Conservation (phyloP, 2,113 vertebrate species). For the Geococcyx californianus region DNA sequence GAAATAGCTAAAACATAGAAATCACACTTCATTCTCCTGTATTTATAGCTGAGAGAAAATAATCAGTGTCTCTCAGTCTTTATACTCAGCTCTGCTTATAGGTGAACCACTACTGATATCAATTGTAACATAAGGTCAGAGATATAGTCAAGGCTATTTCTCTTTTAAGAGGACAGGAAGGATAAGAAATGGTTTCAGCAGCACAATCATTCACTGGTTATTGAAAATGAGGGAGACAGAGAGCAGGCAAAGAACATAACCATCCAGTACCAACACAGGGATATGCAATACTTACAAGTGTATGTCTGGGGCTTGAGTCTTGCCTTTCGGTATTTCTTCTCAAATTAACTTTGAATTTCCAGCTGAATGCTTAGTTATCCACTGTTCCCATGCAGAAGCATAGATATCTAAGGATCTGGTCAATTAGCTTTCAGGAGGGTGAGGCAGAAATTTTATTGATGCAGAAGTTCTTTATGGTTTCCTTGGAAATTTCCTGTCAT, state of each 20-base stretch:
- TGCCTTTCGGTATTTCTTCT: not conserved
- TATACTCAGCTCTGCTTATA: not conserved
- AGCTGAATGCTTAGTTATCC: not conserved
- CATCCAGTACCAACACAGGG: not conserved
- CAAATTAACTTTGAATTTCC: not conserved
- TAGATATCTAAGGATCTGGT: not conserved
- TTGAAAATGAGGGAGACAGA: not conserved
- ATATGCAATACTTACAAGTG: not conserved
- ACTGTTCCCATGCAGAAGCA: not conserved
- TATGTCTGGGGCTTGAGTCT: not conserved
- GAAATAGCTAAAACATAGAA: not conserved
- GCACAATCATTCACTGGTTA: not conserved
- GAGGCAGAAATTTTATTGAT: not conserved
- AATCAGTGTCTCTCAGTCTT: not conserved
- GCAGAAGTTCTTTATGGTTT: not conserved
- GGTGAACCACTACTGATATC: accelerated
- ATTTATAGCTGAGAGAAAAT: not conserved
- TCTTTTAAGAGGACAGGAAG: not conserved
- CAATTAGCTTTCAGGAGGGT: not conserved
- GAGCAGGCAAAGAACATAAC: not conserved
- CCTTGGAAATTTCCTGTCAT: not conserved
- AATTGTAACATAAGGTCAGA: not conserved
- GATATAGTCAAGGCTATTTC: not conserved
- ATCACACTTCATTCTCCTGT: not conserved
- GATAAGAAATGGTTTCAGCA: not conserved